Conservation (phyloP, 2,888 invertebrate genomes). For the Gasteruption jaculator region DNA sequence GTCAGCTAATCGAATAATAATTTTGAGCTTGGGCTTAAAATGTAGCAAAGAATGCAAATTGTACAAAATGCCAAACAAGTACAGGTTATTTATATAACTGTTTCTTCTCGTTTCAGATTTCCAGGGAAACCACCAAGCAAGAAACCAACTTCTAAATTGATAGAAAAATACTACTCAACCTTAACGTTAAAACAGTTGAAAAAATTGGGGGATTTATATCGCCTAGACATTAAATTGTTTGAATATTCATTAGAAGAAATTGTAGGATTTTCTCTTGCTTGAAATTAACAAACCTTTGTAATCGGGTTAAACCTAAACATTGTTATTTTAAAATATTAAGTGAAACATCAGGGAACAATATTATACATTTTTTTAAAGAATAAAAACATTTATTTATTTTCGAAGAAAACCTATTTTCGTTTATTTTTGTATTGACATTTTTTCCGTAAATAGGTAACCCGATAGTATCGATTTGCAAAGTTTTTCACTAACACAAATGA, state of each 20-base stretch:
- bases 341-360: not conserved
- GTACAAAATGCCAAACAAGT: too few species aligned
- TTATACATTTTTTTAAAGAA: not conserved
- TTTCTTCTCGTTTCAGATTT: constrained; percentile 42
- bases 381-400: not conserved
- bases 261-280: constrained; percentile 74
- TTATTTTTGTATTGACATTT: too few species aligned
- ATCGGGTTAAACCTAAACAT: not conserved
- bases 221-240: constrained; percentile 77
- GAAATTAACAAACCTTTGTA: constrained; percentile 23
- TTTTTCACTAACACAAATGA: too few species aligned
- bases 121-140: constrained; percentile 54
- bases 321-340: not conserved
- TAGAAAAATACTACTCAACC: constrained; percentile 69
- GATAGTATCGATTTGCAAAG: too few species aligned
- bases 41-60: too few species aligned
- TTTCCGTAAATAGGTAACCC: too few species aligned
- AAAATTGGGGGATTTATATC: constrained; percentile 70
- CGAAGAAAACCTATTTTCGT: too few species aligned
- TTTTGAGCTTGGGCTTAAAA: too few species aligned
- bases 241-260: constrained; percentile 75
- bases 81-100: not conserved
- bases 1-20: too few species aligned
- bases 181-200: constrained; percentile 68
- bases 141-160: constrained; percentile 68